These are phyloP conservation scores for Toxotes lorentzi DNA, from an alignment of 2,797 vertebrate species.

Conservation along the genomic window DNA sequence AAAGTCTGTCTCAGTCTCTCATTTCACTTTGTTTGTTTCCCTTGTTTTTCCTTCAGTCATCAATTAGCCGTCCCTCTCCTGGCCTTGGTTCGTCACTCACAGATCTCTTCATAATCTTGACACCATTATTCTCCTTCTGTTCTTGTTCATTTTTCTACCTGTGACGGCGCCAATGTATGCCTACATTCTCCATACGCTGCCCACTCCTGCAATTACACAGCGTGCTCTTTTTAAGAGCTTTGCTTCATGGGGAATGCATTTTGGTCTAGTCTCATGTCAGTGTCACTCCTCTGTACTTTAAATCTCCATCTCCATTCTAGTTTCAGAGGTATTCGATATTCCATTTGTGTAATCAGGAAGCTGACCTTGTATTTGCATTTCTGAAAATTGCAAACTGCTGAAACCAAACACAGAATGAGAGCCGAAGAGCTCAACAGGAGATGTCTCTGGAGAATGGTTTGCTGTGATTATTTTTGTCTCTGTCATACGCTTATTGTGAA, in stretches of 20 bases:
- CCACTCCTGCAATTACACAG: constrained; percentile 69
- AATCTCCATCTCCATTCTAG: constrained; percentile 56
- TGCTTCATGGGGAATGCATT: constrained; percentile 55
- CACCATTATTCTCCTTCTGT: constrained; percentile 31
- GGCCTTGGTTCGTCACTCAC: constrained; percentile 31
- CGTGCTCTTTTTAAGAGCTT: constrained; percentile 60
- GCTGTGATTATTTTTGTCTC: constrained; percentile 20
- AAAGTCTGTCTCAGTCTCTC: constrained; percentile 31
- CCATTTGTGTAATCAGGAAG: constrained; percentile 57
- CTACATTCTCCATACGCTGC: constrained; percentile 40
- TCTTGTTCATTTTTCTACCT: constrained; percentile 23
- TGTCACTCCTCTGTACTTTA: constrained; percentile 47
- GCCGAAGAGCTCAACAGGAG: constrained; percentile 41
- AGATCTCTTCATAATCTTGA: constrained; percentile 44
- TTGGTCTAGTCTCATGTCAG: constrained; percentile 46
- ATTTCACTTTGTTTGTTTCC: constrained; percentile 35
- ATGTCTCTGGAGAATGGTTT: constrained; percentile 34
- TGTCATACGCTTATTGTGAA: constrained; percentile 23
- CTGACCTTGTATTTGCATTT: constrained; percentile 69
- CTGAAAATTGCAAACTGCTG: constrained; percentile 56
- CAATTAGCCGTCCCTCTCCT: constrained; percentile 25
- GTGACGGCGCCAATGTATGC: constrained; percentile 38
- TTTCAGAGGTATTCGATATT: constrained; percentile 61
- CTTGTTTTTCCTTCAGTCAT: constrained; percentile 14
- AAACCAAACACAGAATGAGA: constrained; percentile 47